These are phyloP conservation scores for Tangara arthus DNA, from an alignment of 2,797 vertebrate species.

Conservation along the genomic window DNA sequence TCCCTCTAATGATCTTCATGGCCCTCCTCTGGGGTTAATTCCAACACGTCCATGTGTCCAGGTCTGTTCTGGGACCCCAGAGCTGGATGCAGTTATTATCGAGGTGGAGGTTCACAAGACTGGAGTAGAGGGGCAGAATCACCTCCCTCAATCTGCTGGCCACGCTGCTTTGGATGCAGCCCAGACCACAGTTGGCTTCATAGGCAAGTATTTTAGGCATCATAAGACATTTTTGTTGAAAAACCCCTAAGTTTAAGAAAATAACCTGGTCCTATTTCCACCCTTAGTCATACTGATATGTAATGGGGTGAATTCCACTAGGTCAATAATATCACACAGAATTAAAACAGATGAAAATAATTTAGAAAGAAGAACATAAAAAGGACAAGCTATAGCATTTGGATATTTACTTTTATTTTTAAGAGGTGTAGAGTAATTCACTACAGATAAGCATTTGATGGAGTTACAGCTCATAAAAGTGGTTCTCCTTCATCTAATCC, in stretches of 20 bases:
- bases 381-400: not conserved
- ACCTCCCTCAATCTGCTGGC: not conserved
- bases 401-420: slow-evolving; percentile 11
- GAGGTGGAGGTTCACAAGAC: not conserved
- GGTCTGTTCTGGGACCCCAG: not conserved
- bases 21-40: not conserved
- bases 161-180: not conserved
- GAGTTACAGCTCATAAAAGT: slow-evolving; percentile 26
- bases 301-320: not conserved
- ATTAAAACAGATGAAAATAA: not conserved
- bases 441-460: not conserved
- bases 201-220: not conserved
- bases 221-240: not conserved
- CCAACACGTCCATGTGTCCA: not conserved
- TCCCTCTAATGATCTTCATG: not conserved
- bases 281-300: not conserved
- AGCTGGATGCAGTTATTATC: not conserved
- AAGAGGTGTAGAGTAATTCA: not conserved
- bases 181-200: not conserved
- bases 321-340: not conserved
- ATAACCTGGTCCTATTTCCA: not conserved
- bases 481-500: not conserved
- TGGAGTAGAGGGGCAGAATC: accelerated
- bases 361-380: not conserved
- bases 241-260: not conserved